Conservation (phyloP, 1,140 invertebrate species). For the Drosophila busckii region DNA sequence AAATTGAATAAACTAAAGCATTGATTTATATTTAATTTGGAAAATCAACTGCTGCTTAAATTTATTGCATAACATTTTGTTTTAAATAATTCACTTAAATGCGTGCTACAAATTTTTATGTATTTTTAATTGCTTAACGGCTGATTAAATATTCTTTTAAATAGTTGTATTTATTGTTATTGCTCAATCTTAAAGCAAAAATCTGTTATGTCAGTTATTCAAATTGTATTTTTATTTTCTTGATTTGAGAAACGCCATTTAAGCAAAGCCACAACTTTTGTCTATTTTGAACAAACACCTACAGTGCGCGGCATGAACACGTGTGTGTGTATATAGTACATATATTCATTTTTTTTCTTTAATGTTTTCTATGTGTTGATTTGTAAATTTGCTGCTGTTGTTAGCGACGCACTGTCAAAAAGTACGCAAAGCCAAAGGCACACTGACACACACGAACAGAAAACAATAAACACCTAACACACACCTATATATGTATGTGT, state of each 20-base stretch:
- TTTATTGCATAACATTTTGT: too few relatives aligned
- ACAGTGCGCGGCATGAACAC: too few relatives aligned
- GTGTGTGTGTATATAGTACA: slow-evolving; percentile 6
- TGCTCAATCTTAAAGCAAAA: slow-evolving; percentile 9
- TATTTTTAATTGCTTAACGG: too few relatives aligned
- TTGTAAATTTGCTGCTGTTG: slow-evolving; percentile 20
- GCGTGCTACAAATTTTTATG: too few relatives aligned
- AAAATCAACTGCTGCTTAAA: too few relatives aligned
- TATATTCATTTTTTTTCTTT: background rate
- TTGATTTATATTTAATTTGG: too few relatives aligned
- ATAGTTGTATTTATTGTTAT: slow-evolving; percentile 9
- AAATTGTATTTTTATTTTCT: too few relatives aligned
- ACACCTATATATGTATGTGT: background rate
- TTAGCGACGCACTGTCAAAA: slow-evolving; percentile 45
- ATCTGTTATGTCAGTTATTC: background rate
- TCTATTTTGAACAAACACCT: too few relatives aligned
- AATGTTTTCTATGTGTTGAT: slow-evolving; percentile 17
- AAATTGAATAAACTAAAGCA: too few relatives aligned
- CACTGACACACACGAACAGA: background rate
- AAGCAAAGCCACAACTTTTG: too few relatives aligned
- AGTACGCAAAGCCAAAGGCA: slow-evolving; percentile 6
- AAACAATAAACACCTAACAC: background rate
- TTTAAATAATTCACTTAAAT: too few relatives aligned
- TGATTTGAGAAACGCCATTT: too few relatives aligned
- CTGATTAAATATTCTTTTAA: background rate